These are phyloP conservation scores for Capitulum mitella DNA, from an alignment of 2,888 invertebrate species.

Conservation along the genomic window DNA sequence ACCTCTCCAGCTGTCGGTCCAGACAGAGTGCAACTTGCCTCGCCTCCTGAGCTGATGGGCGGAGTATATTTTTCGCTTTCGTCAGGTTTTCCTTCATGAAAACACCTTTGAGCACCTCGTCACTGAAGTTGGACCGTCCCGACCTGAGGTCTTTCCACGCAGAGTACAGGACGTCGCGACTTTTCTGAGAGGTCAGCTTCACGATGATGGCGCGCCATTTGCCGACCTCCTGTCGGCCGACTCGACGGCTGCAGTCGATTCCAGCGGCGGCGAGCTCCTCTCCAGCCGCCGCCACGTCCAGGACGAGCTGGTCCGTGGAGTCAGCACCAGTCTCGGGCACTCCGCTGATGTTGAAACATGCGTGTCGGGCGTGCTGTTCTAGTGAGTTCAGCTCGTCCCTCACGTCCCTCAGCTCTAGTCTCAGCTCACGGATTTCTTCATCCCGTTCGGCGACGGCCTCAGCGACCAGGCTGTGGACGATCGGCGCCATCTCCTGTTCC, in stretches of 20 bases:
- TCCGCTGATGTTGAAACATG: background rate
- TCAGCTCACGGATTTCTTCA: background rate
- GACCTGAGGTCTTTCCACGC: background rate
- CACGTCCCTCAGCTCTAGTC: background rate
- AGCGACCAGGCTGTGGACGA: background rate
- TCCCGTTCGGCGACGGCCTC: background rate
- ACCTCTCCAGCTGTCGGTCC: background rate
- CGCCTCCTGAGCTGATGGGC: background rate
- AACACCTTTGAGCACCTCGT: background rate
- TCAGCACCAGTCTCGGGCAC: background rate
- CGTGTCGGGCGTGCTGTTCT: background rate
- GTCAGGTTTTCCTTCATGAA: background rate
- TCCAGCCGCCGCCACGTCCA: background rate
- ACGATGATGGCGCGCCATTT: background rate
- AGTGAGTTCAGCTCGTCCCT: background rate
- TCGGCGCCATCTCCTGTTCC: background rate
- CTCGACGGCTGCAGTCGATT: background rate
- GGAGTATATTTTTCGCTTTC: background rate
- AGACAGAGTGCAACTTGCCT: background rate
- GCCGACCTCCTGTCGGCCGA: background rate
- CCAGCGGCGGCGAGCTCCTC: background rate
- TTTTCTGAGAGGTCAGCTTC: background rate
- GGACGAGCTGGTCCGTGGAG: background rate
- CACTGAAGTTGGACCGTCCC: background rate
- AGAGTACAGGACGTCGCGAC: background rate